Percentiles rank a stretch among this genome's conserved stretches.
Conservation (phyloP, 2,113 vertebrate genomes). For the Anolis carolinensis region DNA sequence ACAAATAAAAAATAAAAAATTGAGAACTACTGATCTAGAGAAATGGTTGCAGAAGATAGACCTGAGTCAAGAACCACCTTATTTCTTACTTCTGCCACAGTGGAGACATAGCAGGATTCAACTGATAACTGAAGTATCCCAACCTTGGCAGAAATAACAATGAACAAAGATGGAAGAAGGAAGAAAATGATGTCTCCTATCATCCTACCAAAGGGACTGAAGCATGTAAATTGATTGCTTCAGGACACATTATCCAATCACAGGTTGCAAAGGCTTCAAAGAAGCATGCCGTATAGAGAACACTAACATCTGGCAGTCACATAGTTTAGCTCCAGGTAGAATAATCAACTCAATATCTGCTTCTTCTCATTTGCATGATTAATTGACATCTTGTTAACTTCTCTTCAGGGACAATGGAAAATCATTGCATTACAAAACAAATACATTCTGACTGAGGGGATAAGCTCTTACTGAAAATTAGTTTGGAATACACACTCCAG, state of each 20-base stretch:
- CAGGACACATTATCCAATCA: background rate
- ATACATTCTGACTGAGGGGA: background rate
- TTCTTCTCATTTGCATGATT: constrained; percentile 62
- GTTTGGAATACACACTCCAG: constrained; percentile 16
- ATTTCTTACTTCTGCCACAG: background rate
- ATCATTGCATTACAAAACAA: constrained; percentile 40
- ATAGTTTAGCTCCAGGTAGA: constrained; percentile 47
- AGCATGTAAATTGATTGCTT: background rate
- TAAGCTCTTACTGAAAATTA: constrained; percentile 30
- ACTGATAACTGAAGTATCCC: background rate
- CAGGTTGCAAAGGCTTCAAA: constrained; percentile 16
- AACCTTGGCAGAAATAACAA: background rate
- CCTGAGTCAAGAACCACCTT: background rate
- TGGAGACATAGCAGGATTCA: background rate
- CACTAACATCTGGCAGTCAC: background rate
- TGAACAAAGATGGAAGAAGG: background rate
- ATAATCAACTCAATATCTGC: constrained; percentile 42
- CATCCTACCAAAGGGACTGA: background rate
- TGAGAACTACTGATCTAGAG: background rate
- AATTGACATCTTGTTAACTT: constrained; percentile 64
- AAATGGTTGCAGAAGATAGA: background rate
- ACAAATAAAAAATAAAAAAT: no score
- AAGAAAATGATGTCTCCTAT: background rate
- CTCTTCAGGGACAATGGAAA: constrained; percentile 48
- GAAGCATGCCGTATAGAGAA: constrained; percentile 9